Evolutionary conservation across 2,888 invertebrate species (phyloP).

Genomic region (Onchidella celtica): DNA sequence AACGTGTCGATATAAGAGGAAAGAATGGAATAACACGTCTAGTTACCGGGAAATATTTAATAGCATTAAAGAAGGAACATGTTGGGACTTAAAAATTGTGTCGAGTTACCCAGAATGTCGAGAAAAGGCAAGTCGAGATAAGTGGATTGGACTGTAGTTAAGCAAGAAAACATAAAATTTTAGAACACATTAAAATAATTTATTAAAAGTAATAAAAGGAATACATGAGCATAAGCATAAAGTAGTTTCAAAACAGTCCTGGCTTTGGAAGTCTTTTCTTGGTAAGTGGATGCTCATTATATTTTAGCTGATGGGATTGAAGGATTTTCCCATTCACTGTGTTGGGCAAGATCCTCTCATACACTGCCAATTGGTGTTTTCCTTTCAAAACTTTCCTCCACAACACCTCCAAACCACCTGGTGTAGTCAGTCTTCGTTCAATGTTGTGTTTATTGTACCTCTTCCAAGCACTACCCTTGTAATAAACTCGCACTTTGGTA

Average conservation of each 20-base stretch:
- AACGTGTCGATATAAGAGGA: too few relatives aligned
- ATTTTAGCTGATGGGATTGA: slow-evolving; percentile 49
- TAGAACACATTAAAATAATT: too few relatives aligned
- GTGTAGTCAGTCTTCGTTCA: slow-evolving; percentile 59
- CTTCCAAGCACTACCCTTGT: slow-evolving; percentile 65
- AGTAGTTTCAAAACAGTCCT: slow-evolving; percentile 11
- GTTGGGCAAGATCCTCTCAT: slow-evolving; percentile 62
- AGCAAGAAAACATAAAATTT: too few relatives aligned
- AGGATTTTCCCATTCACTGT: slow-evolving; percentile 53
- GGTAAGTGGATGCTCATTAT: slow-evolving; percentile 46
- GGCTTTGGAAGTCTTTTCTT: slow-evolving; percentile 41
- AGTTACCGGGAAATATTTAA: too few relatives aligned
- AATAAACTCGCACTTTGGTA: slow-evolving; percentile 47
- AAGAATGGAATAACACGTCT: too few relatives aligned
- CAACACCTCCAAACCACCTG: slow-evolving; percentile 61
- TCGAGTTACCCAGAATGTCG: too few relatives aligned
- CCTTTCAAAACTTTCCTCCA: slow-evolving; percentile 67
- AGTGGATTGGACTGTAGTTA: too few relatives aligned
- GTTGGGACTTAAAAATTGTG: too few relatives aligned
- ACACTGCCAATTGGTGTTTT: slow-evolving; percentile 57
- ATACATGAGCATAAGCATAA: neutral
- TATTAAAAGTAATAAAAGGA: neutral
- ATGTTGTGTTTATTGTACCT: slow-evolving; percentile 70
- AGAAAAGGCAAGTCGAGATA: too few relatives aligned
- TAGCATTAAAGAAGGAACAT: too few relatives aligned